These are phyloP conservation scores for Enteromius trimaculatus DNA, from an alignment of 2,797 vertebrate genomes.

Conservation along the genomic window DNA sequence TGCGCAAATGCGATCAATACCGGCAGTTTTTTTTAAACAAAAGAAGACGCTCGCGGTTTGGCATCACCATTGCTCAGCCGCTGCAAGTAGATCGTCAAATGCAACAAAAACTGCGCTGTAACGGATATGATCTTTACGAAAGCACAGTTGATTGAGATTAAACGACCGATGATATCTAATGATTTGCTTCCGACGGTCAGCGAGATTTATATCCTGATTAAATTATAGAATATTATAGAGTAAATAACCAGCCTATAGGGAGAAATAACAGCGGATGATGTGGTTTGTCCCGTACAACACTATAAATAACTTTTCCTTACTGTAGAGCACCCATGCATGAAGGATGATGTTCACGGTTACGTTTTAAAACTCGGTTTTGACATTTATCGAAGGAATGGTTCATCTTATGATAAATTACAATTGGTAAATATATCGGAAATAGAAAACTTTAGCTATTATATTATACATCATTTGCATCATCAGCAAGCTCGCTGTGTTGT, in stretches of 20 bases:
- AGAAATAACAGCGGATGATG: background rate
- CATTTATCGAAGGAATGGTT: background rate
- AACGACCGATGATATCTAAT: background rate
- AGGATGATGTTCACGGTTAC: background rate
- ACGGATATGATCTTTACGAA: background rate
- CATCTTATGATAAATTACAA: background rate
- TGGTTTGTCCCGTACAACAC: conserved; percentile 34
- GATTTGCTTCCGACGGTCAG: background rate
- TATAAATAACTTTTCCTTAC: conserved; percentile 44
- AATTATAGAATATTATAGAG: background rate
- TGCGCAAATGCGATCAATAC: background rate
- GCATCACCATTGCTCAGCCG: conserved; percentile 65
- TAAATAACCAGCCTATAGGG: background rate
- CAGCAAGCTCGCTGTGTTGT: conserved; percentile 18
- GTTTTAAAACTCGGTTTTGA: conserved; percentile 2
- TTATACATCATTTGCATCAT: background rate
- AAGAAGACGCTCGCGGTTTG: conserved; percentile 65
- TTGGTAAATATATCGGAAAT: background rate
- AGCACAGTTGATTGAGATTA: background rate
- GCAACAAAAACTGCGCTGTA: conserved; percentile 10
- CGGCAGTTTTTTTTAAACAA: conserved; percentile 45
- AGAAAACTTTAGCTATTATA: background rate
- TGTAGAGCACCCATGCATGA: conserved; percentile 6
- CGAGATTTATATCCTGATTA: background rate
- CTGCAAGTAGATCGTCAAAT: conserved; percentile 51